Conservation (phyloP, 2,797 vertebrate genomes). For the Anomalospiza imberbis region DNA sequence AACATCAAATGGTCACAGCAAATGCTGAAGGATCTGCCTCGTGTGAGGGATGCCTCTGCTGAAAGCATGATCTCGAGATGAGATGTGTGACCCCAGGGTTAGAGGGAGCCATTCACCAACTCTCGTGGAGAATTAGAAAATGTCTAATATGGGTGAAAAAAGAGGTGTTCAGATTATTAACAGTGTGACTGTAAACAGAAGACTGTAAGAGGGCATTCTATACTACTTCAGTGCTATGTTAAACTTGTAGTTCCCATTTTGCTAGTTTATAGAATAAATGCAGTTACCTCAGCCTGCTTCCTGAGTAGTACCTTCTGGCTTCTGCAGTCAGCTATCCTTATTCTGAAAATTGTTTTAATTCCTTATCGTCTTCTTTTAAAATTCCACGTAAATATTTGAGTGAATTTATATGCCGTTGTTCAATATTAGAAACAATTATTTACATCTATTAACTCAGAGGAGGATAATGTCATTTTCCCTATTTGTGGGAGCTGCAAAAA, state of each 20-base stretch:
- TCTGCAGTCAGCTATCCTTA: neutral
- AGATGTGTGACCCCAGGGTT: neutral
- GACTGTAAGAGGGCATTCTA: neutral
- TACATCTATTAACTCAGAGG: neutral
- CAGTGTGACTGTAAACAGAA: neutral
- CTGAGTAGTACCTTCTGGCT: neutral
- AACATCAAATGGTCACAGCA: neutral
- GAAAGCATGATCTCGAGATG: rapidly evolving
- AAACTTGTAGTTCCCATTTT: neutral
- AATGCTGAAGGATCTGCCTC: neutral
- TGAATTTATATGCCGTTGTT: neutral
- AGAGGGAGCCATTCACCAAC: neutral
- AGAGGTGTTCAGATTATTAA: neutral
- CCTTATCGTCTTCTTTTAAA: neutral
- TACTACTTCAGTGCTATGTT: neutral
- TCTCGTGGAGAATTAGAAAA: neutral
- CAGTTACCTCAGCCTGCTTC: neutral
- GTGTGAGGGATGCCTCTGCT: neutral
- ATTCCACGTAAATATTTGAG: neutral
- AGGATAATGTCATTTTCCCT: neutral
- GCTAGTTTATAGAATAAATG: neutral
- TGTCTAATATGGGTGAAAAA: neutral
- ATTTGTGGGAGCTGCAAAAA: neutral
- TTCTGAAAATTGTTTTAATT: neutral
- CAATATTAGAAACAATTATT: neutral